Percentiles rank a stretch among this genome's conserved stretches.
Evolutionary conservation across 35 echinoderm and acorn worm species (phyloP).

Genomic region (Anneissia japonica): DNA sequence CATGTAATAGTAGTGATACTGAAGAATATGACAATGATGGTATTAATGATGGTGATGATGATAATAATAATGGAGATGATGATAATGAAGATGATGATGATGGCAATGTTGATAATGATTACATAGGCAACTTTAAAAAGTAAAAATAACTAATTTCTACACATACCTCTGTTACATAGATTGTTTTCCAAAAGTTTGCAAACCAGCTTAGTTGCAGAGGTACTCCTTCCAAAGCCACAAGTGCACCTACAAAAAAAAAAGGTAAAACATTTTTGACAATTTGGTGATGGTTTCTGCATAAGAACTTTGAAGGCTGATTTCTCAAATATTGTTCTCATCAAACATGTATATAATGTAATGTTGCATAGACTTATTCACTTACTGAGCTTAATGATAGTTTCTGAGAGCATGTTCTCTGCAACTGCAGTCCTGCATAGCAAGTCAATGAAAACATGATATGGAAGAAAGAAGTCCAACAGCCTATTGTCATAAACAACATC

Average conservation of each 20-base stretch:
- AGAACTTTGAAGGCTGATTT: too few relatives aligned
- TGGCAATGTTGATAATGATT: too few relatives aligned
- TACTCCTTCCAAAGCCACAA: conserved; percentile 67
- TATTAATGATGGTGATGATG: too few relatives aligned
- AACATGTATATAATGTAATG: too few relatives aligned
- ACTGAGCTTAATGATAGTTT: conserved; percentile 63
- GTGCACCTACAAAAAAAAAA: conserved; percentile 53
- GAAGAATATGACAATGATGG: too few relatives aligned
- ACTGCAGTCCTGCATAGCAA: conserved; percentile 60
- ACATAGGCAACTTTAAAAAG: too few relatives aligned
- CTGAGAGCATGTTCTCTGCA: conserved; percentile 41
- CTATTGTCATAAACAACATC: conserved; percentile 63
- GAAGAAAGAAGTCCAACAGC: conserved; percentile 51
- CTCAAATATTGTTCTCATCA: too few relatives aligned
- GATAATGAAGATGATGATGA: too few relatives aligned
- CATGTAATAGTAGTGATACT: too few relatives aligned
- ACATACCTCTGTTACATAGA: conserved; percentile 65
- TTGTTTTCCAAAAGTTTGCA: conserved; percentile 78
- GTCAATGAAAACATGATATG: conserved; percentile 67
- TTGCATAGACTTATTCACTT: conserved; percentile 30
- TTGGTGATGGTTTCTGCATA: too few relatives aligned
- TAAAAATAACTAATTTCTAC: neutral
- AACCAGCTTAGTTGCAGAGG: conserved; percentile 78
- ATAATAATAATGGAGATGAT: too few relatives aligned
- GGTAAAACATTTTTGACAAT: too few relatives aligned